Evolutionary conservation across 2,113 vertebrate genomes (phyloP).

Genomic region (Hippolais icterina): DNA sequence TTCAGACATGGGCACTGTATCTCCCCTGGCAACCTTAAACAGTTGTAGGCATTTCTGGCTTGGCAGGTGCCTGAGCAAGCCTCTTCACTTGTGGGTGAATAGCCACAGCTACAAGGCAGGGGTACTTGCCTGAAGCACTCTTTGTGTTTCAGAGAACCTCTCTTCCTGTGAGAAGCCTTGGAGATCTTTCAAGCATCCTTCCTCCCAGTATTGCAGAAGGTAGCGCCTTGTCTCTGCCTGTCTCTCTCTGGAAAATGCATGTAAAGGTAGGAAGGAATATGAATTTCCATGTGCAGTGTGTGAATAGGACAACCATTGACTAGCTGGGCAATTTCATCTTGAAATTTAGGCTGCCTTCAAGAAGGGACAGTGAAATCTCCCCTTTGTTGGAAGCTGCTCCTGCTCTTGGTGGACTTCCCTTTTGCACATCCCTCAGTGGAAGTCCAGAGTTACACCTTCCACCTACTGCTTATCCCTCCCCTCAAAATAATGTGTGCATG

Average conservation of each 20-base stretch:
- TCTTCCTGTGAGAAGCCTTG: not conserved
- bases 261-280: not conserved
- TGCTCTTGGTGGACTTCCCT: not conserved
- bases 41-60: not conserved
- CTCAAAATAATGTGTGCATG: not conserved
- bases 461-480: not conserved
- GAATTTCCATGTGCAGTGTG: not conserved
- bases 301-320: not conserved
- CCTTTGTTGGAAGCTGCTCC: not conserved
- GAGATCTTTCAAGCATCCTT: not conserved
- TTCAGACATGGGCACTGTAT: not conserved
- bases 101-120: not conserved
- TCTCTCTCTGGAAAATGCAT: not conserved
- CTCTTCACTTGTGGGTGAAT: not conserved
- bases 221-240: not conserved
- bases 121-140: not conserved
- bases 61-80: not conserved
- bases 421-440: not conserved
- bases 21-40: not conserved
- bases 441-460: not conserved
- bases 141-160: not conserved
- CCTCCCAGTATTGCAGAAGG: not conserved
- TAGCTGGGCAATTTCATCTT: not conserved
- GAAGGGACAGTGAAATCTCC: not conserved
- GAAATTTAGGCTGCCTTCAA: not conserved